Evolutionary conservation across 2,888 invertebrate genomes (phyloP).

Genomic region (Coleophora deauratella): DNA sequence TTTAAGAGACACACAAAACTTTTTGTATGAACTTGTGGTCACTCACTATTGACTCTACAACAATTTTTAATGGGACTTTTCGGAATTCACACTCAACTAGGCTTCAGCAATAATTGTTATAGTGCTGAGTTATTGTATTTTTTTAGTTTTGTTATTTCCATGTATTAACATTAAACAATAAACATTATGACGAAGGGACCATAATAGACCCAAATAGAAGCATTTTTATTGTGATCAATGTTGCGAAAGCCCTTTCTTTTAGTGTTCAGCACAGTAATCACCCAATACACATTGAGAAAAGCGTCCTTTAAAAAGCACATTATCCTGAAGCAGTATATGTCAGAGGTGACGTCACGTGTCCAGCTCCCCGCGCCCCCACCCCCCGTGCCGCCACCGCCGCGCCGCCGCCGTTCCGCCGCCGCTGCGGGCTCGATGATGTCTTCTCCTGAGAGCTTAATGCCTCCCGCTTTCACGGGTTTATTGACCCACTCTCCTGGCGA

Average conservation of each 20-base stretch:
- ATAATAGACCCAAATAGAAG: no score
- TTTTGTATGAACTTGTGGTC: slow-evolving; percentile 38
- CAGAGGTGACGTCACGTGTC: neutral
- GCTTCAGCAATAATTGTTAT: no score
- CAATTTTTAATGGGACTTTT: slow-evolving; percentile 17
- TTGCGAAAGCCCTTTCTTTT: no score
- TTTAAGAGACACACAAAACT: slow-evolving; percentile 67
- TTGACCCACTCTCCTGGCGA: slow-evolving; percentile 31
- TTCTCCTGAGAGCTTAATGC: slow-evolving; percentile 53
- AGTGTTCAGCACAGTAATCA: no score
- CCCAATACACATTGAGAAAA: no score
- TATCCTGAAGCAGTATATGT: no score
- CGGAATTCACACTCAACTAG: slow-evolving; percentile 2
- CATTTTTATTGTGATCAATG: no score
- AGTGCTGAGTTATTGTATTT: no score
- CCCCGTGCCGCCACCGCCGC: slow-evolving; percentile 25
- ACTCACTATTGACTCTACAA: slow-evolving; percentile 27
- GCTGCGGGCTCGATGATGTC: slow-evolving; percentile 59
- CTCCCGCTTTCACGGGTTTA: slow-evolving; percentile 50
- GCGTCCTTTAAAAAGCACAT: no score
- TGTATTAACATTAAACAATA: no score
- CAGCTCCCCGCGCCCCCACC: slow-evolving; percentile 17
- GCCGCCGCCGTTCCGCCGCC: slow-evolving; percentile 21
- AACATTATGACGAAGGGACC: no score
- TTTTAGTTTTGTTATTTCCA: no score